These are phyloP conservation scores for Temnothorax unifasciatus DNA, from an alignment of 2,888 invertebrate species.

Conservation along the genomic window DNA sequence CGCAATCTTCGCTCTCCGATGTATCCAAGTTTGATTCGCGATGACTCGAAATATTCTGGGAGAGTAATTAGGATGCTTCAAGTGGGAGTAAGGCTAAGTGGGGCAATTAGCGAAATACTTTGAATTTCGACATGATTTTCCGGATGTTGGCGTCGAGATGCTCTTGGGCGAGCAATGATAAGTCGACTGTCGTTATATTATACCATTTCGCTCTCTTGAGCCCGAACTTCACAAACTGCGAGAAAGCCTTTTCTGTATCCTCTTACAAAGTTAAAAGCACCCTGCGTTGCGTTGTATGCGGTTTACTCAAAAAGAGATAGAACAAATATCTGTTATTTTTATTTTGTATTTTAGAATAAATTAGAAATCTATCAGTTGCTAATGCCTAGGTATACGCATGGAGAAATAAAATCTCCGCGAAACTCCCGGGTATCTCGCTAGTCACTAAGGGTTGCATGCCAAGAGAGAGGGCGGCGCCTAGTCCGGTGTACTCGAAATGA, in stretches of 20 bases:
- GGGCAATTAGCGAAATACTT: constrained; percentile 59
- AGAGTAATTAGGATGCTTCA: constrained; percentile 46
- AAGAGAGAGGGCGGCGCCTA: constrained; percentile 39
- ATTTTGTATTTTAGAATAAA: neutral
- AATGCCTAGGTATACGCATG: neutral
- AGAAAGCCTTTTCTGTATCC: neutral
- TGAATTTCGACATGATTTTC: constrained; percentile 58
- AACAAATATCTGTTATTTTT: neutral
- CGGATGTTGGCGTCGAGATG: constrained; percentile 48
- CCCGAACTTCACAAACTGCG: constrained; percentile 22
- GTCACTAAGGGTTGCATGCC: constrained; percentile 3
- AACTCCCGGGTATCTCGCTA: constrained; percentile 19
- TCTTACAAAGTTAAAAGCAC: neutral
- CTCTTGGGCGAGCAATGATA: constrained; percentile 12
- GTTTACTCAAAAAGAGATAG: neutral
- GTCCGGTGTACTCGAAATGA: constrained; percentile 69
- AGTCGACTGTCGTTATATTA: constrained; percentile 56
- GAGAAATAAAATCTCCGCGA: constrained; percentile 36
- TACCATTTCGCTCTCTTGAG: constrained; percentile 45
- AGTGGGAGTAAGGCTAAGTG: constrained; percentile 53
- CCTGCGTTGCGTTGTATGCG: neutral
- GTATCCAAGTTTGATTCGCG: constrained; percentile 43
- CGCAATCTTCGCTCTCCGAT: neutral
- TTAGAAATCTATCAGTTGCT: neutral
- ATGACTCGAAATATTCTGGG: constrained; percentile 1